Conservation (phyloP, 2,797 vertebrate genomes). For the Tragelaphus oryx region DNA sequence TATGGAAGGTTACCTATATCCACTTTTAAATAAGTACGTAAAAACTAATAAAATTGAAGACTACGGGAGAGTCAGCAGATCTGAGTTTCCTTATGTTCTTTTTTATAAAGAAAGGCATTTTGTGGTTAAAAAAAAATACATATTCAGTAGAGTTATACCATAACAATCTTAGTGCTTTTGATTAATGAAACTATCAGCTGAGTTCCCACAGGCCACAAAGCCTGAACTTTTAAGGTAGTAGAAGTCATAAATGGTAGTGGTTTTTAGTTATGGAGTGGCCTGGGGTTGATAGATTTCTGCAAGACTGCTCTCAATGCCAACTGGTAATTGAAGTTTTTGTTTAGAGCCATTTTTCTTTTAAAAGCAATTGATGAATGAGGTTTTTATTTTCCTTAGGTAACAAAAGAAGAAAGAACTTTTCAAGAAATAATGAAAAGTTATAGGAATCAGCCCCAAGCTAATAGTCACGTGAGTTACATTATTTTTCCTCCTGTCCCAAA, state of each 20-base stretch:
- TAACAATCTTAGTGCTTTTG: slow-evolving; percentile 40
- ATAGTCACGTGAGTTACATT: slow-evolving; percentile 90
- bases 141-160: slow-evolving; percentile 35
- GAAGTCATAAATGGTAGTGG: slow-evolving; percentile 45
- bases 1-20: background rate
- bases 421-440: slow-evolving; percentile 99
- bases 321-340: slow-evolving; percentile 57
- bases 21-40: slow-evolving; percentile 23
- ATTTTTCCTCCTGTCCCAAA: slow-evolving; percentile 50
- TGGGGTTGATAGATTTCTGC: slow-evolving; percentile 56
- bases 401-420: slow-evolving; percentile 94
- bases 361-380: slow-evolving; percentile 38
- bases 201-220: slow-evolving; percentile 17
- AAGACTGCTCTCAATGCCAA: slow-evolving; percentile 3
- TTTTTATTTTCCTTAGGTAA: slow-evolving; percentile 85
- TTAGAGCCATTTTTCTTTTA: slow-evolving; percentile 62
- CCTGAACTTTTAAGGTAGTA: slow-evolving; percentile 54
- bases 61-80: background rate
- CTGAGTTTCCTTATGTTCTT: slow-evolving; percentile 35
- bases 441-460: slow-evolving; percentile 96
- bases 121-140: background rate
- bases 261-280: slow-evolving; percentile 42
- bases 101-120: slow-evolving; percentile 17
- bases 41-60: slow-evolving; percentile 25
- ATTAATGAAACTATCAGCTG: slow-evolving; percentile 50